A percentile compares a stretch with the other conserved stretches of the same genome.
phyloP scores from a whole-genome alignment of 92 coral and sea anemone species.

The Desmophyllum pertusum region DNA sequence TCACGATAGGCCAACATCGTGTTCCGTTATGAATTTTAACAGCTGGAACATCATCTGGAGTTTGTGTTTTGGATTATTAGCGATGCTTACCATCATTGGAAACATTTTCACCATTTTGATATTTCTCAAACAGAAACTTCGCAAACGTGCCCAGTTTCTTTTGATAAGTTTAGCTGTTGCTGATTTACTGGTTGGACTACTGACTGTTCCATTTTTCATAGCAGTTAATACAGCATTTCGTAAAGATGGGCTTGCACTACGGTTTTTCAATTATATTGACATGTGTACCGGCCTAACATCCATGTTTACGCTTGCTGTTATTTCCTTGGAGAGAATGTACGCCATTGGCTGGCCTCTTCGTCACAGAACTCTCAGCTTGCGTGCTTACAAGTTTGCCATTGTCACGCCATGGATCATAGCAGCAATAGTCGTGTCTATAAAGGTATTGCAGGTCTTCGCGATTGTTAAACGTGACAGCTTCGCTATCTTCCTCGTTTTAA shows the following conservation, averaged over 20 bases:
- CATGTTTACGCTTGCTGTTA: not conserved
- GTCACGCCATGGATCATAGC: not conserved
- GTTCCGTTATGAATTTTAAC: constrained; percentile 7
- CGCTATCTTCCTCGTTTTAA: not conserved
- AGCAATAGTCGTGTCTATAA: not conserved
- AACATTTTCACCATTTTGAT: not conserved
- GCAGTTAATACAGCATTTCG: not conserved
- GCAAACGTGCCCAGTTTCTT: constrained; percentile 2
- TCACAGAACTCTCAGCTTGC: not conserved
- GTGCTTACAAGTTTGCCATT: not conserved
- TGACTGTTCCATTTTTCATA: not conserved
- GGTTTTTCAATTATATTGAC: not conserved
- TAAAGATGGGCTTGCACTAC: not conserved
- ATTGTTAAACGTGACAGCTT: not conserved
- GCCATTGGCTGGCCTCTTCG: constrained; percentile 24
- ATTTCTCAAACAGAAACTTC: constrained; percentile 8
- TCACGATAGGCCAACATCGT: too few relatives aligned
- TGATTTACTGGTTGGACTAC: not conserved
- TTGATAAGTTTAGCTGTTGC: constrained; percentile 20
- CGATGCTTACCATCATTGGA: not conserved
- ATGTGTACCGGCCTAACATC: not conserved
- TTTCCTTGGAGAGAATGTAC: constrained; percentile 19
- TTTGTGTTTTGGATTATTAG: not conserved
- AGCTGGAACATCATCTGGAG: not conserved
- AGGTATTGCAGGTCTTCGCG: not conserved